phyloP scores from a whole-genome alignment of 1,140 invertebrate species.

The Bombus pyrosoma region DNA sequence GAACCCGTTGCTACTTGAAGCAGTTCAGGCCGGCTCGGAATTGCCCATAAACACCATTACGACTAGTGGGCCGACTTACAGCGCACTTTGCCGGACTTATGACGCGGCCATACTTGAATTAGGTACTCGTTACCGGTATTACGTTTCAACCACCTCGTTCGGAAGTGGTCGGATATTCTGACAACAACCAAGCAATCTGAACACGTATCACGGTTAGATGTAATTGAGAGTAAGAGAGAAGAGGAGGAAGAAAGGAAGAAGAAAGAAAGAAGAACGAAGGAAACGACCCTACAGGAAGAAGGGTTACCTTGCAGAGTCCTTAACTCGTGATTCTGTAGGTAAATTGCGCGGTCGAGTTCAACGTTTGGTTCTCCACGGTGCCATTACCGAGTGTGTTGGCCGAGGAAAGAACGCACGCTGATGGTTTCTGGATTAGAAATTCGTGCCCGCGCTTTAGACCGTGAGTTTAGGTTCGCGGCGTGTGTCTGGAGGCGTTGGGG shows the following conservation, averaged over 20 bases:
- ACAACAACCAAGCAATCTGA: not conserved
- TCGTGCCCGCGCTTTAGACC: conserved; percentile 17
- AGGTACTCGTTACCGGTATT: conserved; percentile 80
- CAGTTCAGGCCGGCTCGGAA: conserved; percentile 60
- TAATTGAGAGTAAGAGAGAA: not conserved
- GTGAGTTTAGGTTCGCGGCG: conserved; percentile 21
- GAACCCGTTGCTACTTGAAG: conserved; percentile 63
- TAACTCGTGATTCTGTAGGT: not conserved
- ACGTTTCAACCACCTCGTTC: conserved; percentile 73
- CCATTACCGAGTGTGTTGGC: not conserved
- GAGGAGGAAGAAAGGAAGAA: no score
- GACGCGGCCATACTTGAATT: conserved; percentile 76
- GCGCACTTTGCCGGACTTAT: conserved; percentile 78
- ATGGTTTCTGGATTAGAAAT: conserved; percentile 22
- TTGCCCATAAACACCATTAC: conserved; percentile 81
- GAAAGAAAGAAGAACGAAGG: not conserved
- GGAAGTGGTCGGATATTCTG: conserved; percentile 8
- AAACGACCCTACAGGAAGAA: not conserved
- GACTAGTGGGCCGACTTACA: conserved; percentile 74
- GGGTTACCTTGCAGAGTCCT: not conserved
- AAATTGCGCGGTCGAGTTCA: not conserved
- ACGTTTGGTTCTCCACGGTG: not conserved
- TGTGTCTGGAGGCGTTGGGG: conserved; percentile 7
- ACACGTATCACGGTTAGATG: not conserved
- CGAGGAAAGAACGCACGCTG: not conserved